Evolutionary conservation across 2,888 invertebrate species (phyloP).

Genomic region (Dione juno): DNA sequence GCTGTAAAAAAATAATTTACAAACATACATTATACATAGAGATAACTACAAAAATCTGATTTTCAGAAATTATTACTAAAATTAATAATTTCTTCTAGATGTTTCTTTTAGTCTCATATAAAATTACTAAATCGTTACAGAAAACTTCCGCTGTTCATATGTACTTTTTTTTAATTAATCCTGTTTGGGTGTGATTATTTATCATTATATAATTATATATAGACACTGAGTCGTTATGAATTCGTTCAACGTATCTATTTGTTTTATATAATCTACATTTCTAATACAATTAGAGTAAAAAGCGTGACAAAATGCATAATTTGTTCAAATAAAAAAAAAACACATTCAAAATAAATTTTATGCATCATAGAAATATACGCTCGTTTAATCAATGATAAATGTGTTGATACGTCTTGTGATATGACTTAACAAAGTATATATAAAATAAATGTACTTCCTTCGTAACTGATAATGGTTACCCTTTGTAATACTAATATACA

Average conservation of each 20-base stretch:
- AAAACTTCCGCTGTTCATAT: no score
- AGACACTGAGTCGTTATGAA: no score
- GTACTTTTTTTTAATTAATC: no score
- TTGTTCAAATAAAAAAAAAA: conserved; percentile 28
- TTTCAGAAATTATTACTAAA: no score
- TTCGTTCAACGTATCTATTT: not conserved
- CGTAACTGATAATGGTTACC: conserved; percentile 77
- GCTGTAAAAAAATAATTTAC: no score
- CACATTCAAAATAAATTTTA: conserved; percentile 59
- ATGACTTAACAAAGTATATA: conserved; percentile 62
- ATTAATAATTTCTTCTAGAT: no score
- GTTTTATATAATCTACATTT: not conserved
- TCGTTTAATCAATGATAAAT: conserved; percentile 72
- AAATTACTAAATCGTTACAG: no score
- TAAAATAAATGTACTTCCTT: conserved; percentile 79
- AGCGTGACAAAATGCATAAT: conserved; percentile 21
- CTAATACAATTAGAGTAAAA: conserved; percentile 13
- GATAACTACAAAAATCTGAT: no score
- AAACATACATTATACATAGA: no score
- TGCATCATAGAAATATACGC: conserved; percentile 59
- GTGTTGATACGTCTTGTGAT: conserved; percentile 67
- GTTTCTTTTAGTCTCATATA: no score
- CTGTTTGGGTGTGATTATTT: no score
- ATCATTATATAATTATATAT: no score
- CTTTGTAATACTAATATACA: conserved; percentile 77